Evolutionary conservation across 2,888 invertebrate genomes (phyloP).

Genomic region (Dusona sp.): DNA sequence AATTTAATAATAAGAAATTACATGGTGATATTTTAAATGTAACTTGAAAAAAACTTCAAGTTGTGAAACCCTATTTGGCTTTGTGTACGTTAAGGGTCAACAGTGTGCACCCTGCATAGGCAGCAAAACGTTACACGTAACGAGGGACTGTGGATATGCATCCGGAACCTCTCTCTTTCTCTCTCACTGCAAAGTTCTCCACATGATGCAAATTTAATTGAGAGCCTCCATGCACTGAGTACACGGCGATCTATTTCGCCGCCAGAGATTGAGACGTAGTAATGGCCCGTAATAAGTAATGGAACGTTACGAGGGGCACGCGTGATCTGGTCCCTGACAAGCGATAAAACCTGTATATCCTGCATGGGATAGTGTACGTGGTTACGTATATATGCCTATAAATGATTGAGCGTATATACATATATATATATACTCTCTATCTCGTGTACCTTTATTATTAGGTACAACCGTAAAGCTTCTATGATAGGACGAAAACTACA

Average conservation of each 20-base stretch:
- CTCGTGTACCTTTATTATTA: conserved; percentile 38
- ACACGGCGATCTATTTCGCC: conserved; percentile 52
- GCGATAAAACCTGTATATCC: conserved; percentile 56
- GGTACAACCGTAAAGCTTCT: conserved; percentile 26
- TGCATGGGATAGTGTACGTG: neutral
- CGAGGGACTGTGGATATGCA: conserved; percentile 19
- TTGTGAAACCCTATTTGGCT: neutral
- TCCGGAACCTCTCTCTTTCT: conserved; percentile 4
- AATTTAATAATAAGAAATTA: neutral
- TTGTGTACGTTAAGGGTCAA: neutral
- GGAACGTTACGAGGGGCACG: conserved; percentile 59
- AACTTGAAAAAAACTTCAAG: neutral
- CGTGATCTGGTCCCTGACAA: conserved; percentile 47
- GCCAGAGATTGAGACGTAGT: conserved; percentile 65
- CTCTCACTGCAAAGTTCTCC: conserved; percentile 10
- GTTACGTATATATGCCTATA: conserved; percentile 4
- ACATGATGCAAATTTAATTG: conserved; percentile 68
- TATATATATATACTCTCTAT: neutral
- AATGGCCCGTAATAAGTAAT: conserved; percentile 68
- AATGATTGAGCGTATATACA: neutral
- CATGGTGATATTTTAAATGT: neutral
- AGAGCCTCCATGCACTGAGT: conserved; percentile 43
- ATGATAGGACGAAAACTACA: conserved; percentile 32
- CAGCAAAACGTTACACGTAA: neutral
- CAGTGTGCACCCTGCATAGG: neutral